A percentile compares a stretch with the other conserved stretches of the same genome.
These are phyloP conservation scores for Campylorhamphus procurvoides DNA, from an alignment of 2,113 vertebrate genomes.

Conservation along the genomic window DNA sequence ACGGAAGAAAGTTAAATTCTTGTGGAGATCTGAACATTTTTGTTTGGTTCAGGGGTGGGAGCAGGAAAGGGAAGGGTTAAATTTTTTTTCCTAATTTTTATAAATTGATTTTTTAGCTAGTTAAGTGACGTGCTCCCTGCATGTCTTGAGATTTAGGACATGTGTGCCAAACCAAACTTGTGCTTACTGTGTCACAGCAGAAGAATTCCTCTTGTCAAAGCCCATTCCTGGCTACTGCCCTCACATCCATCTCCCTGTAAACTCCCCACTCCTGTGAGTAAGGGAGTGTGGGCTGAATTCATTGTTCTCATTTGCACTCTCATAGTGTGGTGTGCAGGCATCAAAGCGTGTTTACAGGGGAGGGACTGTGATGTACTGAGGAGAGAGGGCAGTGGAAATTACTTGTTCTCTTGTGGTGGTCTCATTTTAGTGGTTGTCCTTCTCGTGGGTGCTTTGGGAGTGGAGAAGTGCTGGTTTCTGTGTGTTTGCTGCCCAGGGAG, in stretches of 20 bases:
- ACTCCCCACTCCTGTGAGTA: accelerated
- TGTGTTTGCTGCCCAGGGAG: accelerated
- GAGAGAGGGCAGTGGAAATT: neutral
- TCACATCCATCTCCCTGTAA: neutral
- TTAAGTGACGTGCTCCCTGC: neutral
- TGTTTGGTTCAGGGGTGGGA: neutral
- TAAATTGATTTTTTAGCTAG: neutral
- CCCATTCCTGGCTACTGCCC: neutral
- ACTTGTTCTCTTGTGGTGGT: neutral
- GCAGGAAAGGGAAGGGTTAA: neutral
- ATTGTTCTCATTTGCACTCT: neutral
- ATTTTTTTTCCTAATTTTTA: neutral
- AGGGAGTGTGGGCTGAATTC: neutral
- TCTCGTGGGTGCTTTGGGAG: neutral
- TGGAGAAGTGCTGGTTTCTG: no score
- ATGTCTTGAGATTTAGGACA: neutral
- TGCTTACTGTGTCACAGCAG: neutral
- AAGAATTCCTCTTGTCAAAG: neutral
- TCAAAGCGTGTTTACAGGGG: neutral
- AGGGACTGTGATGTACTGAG: neutral
- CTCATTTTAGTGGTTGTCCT: accelerated
- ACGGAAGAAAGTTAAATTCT: neutral
- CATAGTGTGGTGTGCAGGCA: neutral
- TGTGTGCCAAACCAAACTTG: neutral
- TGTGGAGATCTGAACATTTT: neutral